Evolutionary conservation across 2,113 vertebrate genomes (phyloP), one percentile per base, ranked within the genome.

Genomic region (Phoenicopterus ruber): DNA sequence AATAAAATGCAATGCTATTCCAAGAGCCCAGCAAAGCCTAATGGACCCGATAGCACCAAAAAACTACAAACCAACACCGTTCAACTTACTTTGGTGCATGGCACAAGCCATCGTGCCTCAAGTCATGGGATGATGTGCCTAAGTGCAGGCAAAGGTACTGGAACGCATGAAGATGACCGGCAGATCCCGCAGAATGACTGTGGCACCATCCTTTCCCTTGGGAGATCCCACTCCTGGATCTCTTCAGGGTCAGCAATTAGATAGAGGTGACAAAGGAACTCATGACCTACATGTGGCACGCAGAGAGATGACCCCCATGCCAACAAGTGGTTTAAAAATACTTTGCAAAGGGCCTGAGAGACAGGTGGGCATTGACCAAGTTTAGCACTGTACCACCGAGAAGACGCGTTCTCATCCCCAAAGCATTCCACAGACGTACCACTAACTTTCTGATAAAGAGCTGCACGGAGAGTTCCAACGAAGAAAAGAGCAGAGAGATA

Each of bases 101-200:
- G 29, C 59, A 66, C 0, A 1, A 74, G 59, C 40, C 42, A 28
- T 8, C 59, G 7, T 2, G 9, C 17, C 34, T 22, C 1, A 0
- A 34, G 28, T 47, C 50, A 47, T 2, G 18, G 59, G 50, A 28
- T 34, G 50, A 63, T 0, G 1, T 19, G 5, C 26, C 69, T 44
- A 44, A 36, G 26, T 2, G 1, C 24, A 19, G 42, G 42, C 29
- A 29, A 57, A 57, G 22, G 61, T 66, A 18, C 34, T 28, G 22
- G 34, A 47, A 28, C 2, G 1, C 50, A 40, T 25, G 25, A 47
- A 49, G 61, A n/a, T 11, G 36, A 42, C 10, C 36, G n/a, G 29
- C n/a, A 40, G 34, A 34, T 65, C 21, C 28, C 28, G 14, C 29
- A 40, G 52, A n/a, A 58, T 5, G 36, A 42, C 49, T 17, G 17